A percentile compares a stretch with the other conserved stretches of the same genome.
These are phyloP conservation scores for Thalpophila matura DNA, from an alignment of 2,888 invertebrate species.

Conservation along the genomic window DNA sequence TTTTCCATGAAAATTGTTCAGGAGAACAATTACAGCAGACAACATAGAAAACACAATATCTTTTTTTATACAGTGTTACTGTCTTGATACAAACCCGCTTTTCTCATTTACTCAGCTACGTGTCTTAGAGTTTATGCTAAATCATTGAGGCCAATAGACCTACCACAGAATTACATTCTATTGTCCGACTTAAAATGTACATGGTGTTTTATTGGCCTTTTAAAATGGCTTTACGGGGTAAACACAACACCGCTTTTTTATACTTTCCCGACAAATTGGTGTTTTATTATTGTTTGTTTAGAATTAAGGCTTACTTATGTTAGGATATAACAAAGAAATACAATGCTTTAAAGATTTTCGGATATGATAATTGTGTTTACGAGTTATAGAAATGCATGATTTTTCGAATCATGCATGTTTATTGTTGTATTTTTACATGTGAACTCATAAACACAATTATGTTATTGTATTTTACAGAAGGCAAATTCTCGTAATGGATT, in stretches of 20 bases:
- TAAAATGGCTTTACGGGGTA: constrained; percentile 58
- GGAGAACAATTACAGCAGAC: no score
- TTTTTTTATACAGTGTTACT: not conserved
- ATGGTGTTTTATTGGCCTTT: constrained; percentile 73
- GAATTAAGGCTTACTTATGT: not conserved
- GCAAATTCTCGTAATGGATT: no score
- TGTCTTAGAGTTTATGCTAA: constrained; percentile 80
- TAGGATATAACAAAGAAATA: no score
- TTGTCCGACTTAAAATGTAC: constrained; percentile 82
- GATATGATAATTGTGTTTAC: no score
- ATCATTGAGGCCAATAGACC: constrained; percentile 82
- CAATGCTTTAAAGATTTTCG: no score
- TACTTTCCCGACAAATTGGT: constrained; percentile 30
- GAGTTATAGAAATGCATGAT: no score
- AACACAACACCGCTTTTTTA: constrained; percentile 41
- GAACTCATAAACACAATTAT: no score
- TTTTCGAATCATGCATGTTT: no score
- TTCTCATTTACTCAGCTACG: constrained; percentile 31
- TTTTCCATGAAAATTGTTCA: no score
- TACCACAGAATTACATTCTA: constrained; percentile 82
- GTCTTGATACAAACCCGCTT: constrained; percentile 53
- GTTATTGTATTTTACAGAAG: no score
- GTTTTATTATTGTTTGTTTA: constrained; percentile 40
- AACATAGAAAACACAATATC: no score
- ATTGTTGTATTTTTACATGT: no score